These are phyloP conservation scores for Melanotaenia nigrans DNA, from an alignment of 2,797 vertebrate genomes.

Conservation along the genomic window DNA sequence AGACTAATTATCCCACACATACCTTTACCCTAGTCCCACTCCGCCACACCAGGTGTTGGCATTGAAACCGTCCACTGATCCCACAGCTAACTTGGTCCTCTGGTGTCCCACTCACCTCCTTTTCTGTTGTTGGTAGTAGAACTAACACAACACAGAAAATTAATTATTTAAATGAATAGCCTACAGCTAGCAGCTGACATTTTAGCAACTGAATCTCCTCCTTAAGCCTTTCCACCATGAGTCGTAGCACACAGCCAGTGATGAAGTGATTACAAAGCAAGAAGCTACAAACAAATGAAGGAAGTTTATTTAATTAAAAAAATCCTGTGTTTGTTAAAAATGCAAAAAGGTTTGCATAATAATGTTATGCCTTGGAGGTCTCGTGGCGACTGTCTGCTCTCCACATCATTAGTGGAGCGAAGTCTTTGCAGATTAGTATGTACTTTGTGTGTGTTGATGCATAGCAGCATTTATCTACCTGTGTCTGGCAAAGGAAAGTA, in stretches of 20 bases:
- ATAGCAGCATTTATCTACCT: conserved; percentile 52
- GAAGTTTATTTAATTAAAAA: conserved; percentile 58
- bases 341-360: conserved; percentile 63
- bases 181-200: conserved; percentile 51
- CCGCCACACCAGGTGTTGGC: conserved; percentile 51
- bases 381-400: conserved; percentile 42
- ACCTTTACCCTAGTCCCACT: conserved; percentile 24
- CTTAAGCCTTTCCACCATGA: conserved; percentile 26
- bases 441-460: conserved; percentile 41
- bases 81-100: conserved; percentile 36
- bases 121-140: conserved; percentile 40
- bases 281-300: conserved; percentile 50
- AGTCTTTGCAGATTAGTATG: conserved; percentile 56
- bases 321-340: conserved; percentile 67
- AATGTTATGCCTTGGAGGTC: conserved; percentile 59
- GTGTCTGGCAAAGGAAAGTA: conserved; percentile 37
- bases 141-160: conserved; percentile 34
- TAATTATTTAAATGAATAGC: conserved; percentile 49
- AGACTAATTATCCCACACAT: conserved; percentile 13
- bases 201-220: conserved; percentile 28
- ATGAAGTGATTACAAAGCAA: conserved; percentile 60
- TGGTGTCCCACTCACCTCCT: conserved; percentile 46
- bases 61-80: conserved; percentile 28
- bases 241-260: conserved; percentile 31
- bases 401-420: conserved; percentile 66